A percentile compares a stretch with the other conserved stretches of the same genome.
Evolutionary conservation across 2,888 invertebrate genomes (phyloP).

Genomic region (Melolontha melolontha): DNA sequence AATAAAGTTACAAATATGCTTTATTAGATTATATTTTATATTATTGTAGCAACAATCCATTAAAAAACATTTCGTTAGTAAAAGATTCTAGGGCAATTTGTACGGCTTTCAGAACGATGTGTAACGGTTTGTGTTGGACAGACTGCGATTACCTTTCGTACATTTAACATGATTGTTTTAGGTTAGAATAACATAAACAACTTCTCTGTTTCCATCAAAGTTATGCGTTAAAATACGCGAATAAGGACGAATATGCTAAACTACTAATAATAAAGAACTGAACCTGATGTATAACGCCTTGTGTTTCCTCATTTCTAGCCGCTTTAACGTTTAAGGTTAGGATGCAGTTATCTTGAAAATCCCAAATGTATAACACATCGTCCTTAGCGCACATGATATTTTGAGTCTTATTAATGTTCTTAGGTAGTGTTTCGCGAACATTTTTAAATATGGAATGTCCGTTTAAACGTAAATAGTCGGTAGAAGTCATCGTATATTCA

Average conservation of each 20-base stretch:
- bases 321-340: conserved; percentile 72
- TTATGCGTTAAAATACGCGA: neutral
- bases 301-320: conserved; percentile 62
- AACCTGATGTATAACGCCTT: conserved; percentile 74
- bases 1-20: no score
- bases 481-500: conserved; percentile 55
- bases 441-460: conserved; percentile 73
- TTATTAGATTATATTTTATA: no score
- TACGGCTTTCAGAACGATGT: no score
- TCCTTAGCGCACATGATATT: conserved; percentile 75
- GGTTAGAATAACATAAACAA: conserved; percentile 1
- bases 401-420: conserved; percentile 70
- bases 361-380: conserved; percentile 78
- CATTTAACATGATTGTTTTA: conserved; percentile 21
- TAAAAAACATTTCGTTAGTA: no score
- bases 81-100: no score
- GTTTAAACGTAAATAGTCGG: conserved; percentile 71
- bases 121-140: no score
- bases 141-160: no score
- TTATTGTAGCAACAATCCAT: no score
- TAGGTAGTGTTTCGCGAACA: conserved; percentile 69
- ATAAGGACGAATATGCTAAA: neutral
- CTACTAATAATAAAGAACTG: conserved; percentile 41
- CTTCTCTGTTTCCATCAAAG: no score
- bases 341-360: conserved; percentile 73